Evolutionary conservation across 1,140 invertebrate genomes (phyloP), one percentile per base, ranked within the genome.

Genomic region (Bicyclus anynana): DNA sequence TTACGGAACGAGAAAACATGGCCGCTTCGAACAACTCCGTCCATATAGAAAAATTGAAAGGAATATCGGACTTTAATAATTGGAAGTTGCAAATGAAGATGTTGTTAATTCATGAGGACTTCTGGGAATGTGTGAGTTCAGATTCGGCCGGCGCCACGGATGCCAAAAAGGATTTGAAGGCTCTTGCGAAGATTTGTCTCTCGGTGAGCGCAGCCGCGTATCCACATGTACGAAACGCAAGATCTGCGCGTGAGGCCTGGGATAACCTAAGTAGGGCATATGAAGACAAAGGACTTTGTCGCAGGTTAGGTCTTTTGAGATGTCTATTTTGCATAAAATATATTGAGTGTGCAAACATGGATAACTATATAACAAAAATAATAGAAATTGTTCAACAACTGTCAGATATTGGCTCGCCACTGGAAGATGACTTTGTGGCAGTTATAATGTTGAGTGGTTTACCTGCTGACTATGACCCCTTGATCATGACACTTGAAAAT

Each of bases 391-490:
- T 44, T 13, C 64, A 68, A 49, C 65, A 66, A 61, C 20, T 67
- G 58, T 12, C 26, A 44, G 64, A 77, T 5, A 74, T 71, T 52
- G 51, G 57, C 7, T 53, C 67, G 13, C 53, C 55, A 10, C 56
- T 67, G 9, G 73, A 72, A 5, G 75, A 78, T 62, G 69, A 76
- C 26, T 70, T 74, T 46, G 16, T 74, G 4, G 42, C 67, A n/a
- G 67, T 74, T 2, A 35, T 78, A 9, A 72, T 76, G 53, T 47
- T 79, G 53, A 78, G 67, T 37, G 71, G 72, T 48, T 56, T 79
- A 12, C 40, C 69, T 9, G 14, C 56, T 46, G 65, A 74, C 18
- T 74, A 68, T 52, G 68, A 71, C 23, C 74, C 72, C 5, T 48
- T 77, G 2, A 68, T 72, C 0, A 69, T 72, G 69, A 60, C 72